phyloP scores from a whole-genome alignment of 1,140 invertebrate genomes.

The Diabrotica virgifera region DNA sequence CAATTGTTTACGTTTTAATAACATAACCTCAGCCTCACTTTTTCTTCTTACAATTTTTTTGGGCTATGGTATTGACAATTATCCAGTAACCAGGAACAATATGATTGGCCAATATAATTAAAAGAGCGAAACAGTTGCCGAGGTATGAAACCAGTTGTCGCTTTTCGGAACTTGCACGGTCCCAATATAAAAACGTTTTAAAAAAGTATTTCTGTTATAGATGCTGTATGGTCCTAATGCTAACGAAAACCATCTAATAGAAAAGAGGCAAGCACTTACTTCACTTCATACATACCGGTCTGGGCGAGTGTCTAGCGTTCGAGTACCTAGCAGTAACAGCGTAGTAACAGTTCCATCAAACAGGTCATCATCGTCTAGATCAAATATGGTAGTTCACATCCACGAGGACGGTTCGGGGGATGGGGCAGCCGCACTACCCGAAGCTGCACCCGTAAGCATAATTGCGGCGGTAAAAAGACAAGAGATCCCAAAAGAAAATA shows the following conservation, averaged over 20 bases:
- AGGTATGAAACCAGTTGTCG: no score
- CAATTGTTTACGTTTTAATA: no score
- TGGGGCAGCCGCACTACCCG: neutral
- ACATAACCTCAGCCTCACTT: no score
- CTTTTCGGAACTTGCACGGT: no score
- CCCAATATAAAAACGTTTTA: no score
- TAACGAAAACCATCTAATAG: constrained; percentile 55
- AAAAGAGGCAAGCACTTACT: constrained; percentile 69
- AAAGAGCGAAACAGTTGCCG: no score
- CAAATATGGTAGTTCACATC: constrained; percentile 4
- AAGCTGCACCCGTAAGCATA: constrained; percentile 48
- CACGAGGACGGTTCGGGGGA: constrained; percentile 4
- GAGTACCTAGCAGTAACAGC: constrained; percentile 21
- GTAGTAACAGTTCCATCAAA: constrained; percentile 8
- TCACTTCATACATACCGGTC: constrained; percentile 62
- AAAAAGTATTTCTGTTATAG: constrained; percentile 43
- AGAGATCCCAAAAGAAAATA: constrained; percentile 60
- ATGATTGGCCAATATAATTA: no score
- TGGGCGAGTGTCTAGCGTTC: constrained; percentile 46
- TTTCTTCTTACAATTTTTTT: no score
- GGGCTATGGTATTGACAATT: no score
- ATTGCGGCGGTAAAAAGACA: constrained; percentile 56
- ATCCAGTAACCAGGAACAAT: no score
- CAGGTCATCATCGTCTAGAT: neutral
- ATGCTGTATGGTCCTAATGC: constrained; percentile 59